Evolutionary conservation across 2,888 invertebrate species (phyloP).

Genomic region (Drosophila quasianomalipes): DNA sequence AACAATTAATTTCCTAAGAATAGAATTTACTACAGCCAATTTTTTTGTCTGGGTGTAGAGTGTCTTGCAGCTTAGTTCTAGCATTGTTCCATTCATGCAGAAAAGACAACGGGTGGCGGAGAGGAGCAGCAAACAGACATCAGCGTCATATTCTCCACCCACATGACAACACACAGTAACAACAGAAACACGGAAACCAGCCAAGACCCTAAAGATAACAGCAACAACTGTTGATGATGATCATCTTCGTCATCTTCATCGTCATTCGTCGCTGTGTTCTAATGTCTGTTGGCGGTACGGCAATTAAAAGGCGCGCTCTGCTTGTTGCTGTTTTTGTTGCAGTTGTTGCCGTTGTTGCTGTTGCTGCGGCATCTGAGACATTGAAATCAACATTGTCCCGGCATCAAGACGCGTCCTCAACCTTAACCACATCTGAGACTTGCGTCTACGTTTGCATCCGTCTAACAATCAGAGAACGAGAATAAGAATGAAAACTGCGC

Average conservation of each 20-base stretch:
- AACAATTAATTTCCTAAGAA: background rate
- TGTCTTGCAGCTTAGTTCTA: constrained; percentile 24
- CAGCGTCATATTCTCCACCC: constrained; percentile 78
- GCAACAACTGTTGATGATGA: constrained; percentile 28
- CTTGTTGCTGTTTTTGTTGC: constrained; percentile 37
- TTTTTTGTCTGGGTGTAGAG: background rate
- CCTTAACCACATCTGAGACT: constrained; percentile 21
- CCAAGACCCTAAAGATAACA: constrained; percentile 33
- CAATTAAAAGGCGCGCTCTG: constrained; percentile 78
- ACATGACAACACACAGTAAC: constrained; percentile 53
- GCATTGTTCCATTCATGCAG: constrained; percentile 71
- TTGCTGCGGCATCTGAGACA: constrained; percentile 77
- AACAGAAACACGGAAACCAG: constrained; percentile 42
- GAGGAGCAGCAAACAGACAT: constrained; percentile 35
- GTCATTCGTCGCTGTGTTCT: constrained; percentile 55
- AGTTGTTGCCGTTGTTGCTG: constrained; percentile 39
- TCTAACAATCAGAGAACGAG: constrained; percentile 58
- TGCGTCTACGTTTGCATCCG: constrained; percentile 20
- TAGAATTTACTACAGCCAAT: background rate
- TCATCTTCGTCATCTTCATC: constrained; percentile 41
- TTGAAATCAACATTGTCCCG: constrained; percentile 70
- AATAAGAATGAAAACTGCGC: constrained; percentile 58
- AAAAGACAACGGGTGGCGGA: constrained; percentile 1
- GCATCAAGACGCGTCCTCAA: constrained; percentile 60
- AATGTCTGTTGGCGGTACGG: constrained; percentile 76